These are phyloP conservation scores for Carterocephalus palaemon DNA, from an alignment of 2,888 invertebrate genomes.

Conservation along the genomic window DNA sequence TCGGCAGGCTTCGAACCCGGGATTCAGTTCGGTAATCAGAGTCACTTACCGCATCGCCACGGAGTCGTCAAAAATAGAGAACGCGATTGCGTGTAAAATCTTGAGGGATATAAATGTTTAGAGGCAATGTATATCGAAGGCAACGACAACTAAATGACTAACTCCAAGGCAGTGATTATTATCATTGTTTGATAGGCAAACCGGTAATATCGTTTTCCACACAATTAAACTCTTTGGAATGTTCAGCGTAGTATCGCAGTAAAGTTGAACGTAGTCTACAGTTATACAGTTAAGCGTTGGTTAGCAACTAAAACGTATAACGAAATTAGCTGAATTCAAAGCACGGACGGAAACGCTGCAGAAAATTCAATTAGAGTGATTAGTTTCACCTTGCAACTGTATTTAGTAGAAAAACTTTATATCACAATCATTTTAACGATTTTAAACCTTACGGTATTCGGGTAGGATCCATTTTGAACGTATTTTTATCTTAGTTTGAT, in stretches of 20 bases:
- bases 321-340: conserved; percentile 64
- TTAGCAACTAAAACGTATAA: conserved; percentile 55
- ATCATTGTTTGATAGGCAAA: neutral
- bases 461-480: neutral
- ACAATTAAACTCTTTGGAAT: conserved; percentile 10
- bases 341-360: conserved; percentile 59
- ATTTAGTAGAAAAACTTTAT: conserved; percentile 53
- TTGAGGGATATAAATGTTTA: no score
- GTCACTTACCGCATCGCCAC: no score
- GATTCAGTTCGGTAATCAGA: no score
- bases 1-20: no score
- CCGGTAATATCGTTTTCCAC: conserved; percentile 1
- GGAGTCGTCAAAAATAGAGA: no score
- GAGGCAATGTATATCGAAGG: no score
- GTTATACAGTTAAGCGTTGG: conserved; percentile 38
- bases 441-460: conserved; percentile 34
- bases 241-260: conserved; percentile 12
- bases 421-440: conserved; percentile 32
- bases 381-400: conserved; percentile 64
- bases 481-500: neutral
- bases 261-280: conserved; percentile 15
- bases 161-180: no score
- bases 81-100: no score
- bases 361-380: conserved; percentile 70
- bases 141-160: no score